A percentile compares a stretch with the other conserved stretches of the same genome.
phyloP scores from a whole-genome alignment of 2,888 invertebrate species.

The Chydorus sphaericus region DNA sequence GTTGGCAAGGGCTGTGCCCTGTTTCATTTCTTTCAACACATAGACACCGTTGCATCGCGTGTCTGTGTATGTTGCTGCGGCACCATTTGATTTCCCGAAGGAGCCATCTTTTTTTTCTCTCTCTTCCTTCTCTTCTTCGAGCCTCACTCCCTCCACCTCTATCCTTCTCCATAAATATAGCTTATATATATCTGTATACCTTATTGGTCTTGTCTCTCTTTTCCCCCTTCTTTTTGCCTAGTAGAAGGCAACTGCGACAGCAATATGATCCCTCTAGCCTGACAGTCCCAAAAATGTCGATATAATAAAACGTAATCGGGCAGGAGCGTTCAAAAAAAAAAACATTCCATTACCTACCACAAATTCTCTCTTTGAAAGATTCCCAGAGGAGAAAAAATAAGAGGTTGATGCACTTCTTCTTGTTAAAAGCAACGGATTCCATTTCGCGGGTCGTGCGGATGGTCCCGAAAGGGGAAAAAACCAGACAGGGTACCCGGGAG shows the following conservation, averaged over 20 bases:
- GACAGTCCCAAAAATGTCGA: not conserved
- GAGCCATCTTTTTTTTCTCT: constrained; percentile 18
- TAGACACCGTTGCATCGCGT: constrained; percentile 16
- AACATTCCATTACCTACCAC: not conserved
- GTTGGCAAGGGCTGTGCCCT: constrained; percentile 18
- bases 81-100: constrained; percentile 19
- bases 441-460: too few species aligned
- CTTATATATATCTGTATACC: not conserved
- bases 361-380: too few species aligned
- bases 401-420: too few species aligned
- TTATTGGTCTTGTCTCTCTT: not conserved
- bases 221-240: too few species aligned
- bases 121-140: constrained; percentile 18
- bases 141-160: constrained; percentile 17
- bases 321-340: not conserved
- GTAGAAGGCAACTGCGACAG: too few species aligned
- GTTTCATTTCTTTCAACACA: constrained; percentile 22
- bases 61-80: constrained; percentile 5
- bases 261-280: not conserved
- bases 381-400: too few species aligned
- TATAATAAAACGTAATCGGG: too few species aligned
- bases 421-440: too few species aligned
- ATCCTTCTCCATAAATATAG: constrained; percentile 7
- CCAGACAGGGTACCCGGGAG: too few species aligned
- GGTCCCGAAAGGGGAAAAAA: too few species aligned